Evolutionary conservation across 2,888 invertebrate species (phyloP), one percentile per base, ranked within the genome.

Genomic region (Bhutanitis thaidina): DNA sequence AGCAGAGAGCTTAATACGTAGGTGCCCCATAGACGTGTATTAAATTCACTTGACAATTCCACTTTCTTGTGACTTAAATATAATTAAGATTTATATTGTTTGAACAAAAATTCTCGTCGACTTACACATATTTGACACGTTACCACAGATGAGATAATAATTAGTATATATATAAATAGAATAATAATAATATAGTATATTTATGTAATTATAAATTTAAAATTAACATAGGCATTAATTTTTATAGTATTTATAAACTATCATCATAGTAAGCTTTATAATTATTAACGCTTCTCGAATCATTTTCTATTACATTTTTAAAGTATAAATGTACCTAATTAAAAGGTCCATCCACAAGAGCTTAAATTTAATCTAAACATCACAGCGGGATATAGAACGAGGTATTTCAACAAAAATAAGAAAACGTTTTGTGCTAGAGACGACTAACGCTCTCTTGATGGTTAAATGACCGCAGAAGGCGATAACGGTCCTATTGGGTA

Each of bases 401-500:
- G 16, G 32, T 36, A 43, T 54, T 52, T 39, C 32, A 48, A 37
- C 32, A 40, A 49, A 49, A 49, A 43, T 36, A 29, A 46, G n/a
- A 30, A 51, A 53, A 45, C 49, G 29, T 9, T 9, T 37, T 44
- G 20, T 45, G 48, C 47, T 49, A 48, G 39, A 51, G 41, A 37
- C 15, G 8, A 16, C 34, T 25, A 54, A 53, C 57, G 61, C 65
- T 61, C 59, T 65, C 62, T 65, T 30, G 67, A 69, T 74, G 74
- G 77, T 76, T 20, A 76, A 77, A 71, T 74, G 67, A 69, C 72
- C 71, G 67, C 66, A 66, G 69, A 71, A 69, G 71, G 66, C 68
- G 68, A 62, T 81, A 83, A 82, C 83, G 79, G 83, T 74, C 61
- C 62, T 62, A 54, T 55, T 69, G 64, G 69, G 67, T 71, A 65